Base-by-base conservation (phyloP, 2,888 invertebrate species). In the Taenaris catops region DNA sequence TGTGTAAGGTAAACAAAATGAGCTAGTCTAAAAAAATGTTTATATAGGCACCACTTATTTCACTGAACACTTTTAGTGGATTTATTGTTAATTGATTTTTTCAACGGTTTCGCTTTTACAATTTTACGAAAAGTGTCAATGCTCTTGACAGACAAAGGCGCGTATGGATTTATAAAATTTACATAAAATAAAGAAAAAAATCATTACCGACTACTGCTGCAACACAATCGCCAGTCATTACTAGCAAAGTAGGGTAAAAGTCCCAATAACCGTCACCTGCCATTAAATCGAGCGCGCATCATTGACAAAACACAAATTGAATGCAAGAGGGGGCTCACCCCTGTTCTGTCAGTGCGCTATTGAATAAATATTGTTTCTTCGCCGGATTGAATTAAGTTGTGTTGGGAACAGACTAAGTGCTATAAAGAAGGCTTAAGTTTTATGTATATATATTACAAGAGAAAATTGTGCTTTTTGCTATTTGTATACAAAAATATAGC, bases 271-370 rank as follows among this genome's bases (percentile, higher is more conserved):
- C 66, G 75, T 79, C 81, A 81, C 80, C 81, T 80, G 80, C 62
- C 54, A 69, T 78, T 71, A 83, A 79, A 80, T 71, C 64, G 75
- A 68, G 73, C 74, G 68, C 55, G 74, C 68, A 63, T 75, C 76
- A 78, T 75, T 73, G 70, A 63, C 72, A 54, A 58, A 57, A 69
- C 74, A 64, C 72, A 72, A 78, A 76, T 74, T 74, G 73, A 71
- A 71, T 57, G 56, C 61, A 58, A 38, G 49, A 42, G 41, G 55
- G 46, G 44, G 41, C 28, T 21, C 34, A 25, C 28, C 53, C 46
- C 41, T 40, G 27, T 41, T 23, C 39, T 25, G 38, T 29, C 35
- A 26, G 33, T 12, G 33, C 26, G 18, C 48, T 56, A 62, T 56
- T 63, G 53, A 56, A 66, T 61, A 63, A 63, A 66, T 61, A 67